Conservation (phyloP, 2,888 invertebrate species). For the Morinoia aosen region DNA sequence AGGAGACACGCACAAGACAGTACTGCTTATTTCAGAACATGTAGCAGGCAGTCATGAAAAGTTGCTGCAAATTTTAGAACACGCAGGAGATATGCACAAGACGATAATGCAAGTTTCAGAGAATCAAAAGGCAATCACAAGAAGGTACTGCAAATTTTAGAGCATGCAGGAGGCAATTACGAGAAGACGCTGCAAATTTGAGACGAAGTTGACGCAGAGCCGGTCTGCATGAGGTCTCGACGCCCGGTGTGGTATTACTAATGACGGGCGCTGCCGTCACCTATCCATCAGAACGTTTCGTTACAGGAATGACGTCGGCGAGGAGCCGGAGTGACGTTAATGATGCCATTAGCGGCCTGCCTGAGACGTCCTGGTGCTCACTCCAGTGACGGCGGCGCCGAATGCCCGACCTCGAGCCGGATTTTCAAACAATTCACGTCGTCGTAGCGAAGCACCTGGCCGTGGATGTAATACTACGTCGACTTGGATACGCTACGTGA, state of each 20-base stretch:
- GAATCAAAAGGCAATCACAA: not conserved
- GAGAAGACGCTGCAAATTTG: not conserved
- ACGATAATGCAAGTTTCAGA: too few species aligned
- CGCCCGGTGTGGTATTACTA: slow-evolving; percentile 45
- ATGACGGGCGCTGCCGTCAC: slow-evolving; percentile 42
- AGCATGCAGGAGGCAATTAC: not conserved
- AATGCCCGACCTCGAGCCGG: not conserved
- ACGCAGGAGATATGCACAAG: not conserved
- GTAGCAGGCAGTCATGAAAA: not conserved
- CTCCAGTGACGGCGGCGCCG: slow-evolving; percentile 12
- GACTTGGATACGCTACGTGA: too few species aligned
- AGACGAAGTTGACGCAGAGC: slow-evolving; percentile 7
- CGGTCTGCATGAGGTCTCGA: slow-evolving; percentile 24
- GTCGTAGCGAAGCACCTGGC: too few species aligned
- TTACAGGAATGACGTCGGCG: slow-evolving; percentile 1
- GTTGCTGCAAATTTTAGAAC: not conserved
- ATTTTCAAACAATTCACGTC: too few species aligned
- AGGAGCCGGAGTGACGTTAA: slow-evolving; percentile 49
- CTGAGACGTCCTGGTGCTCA: slow-evolving; percentile 26
- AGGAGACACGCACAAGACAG: not conserved
- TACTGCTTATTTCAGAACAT: too few species aligned
- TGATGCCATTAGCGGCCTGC: slow-evolving; percentile 42
- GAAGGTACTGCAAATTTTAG: not conserved
- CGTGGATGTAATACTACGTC: too few species aligned
- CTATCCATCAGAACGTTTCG: slow-evolving; percentile 48